Evolutionary conservation across 2,113 vertebrate genomes (phyloP).

Genomic region (Tylochromis polylepis): DNA sequence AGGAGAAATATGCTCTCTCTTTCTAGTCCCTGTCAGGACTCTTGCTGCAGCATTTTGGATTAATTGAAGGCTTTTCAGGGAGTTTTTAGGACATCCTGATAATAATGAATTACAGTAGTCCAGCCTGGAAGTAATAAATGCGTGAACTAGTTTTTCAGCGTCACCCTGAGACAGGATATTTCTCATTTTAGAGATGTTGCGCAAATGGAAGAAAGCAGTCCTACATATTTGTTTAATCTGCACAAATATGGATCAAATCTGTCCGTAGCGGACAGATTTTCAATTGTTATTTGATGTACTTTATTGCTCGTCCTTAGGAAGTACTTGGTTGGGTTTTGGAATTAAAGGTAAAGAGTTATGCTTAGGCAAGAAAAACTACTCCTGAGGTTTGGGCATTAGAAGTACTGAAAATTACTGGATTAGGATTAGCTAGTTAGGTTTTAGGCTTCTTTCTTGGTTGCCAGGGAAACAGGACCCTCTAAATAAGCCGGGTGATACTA

Average conservation of each 20-base stretch:
- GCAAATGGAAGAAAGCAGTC: accelerated
- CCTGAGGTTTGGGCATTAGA: not conserved
- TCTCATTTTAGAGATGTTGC: not conserved
- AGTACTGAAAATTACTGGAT: not conserved
- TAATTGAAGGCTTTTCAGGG: accelerated
- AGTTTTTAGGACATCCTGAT: not conserved
- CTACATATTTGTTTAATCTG: not conserved
- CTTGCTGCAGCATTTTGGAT: not conserved
- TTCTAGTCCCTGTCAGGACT: no score
- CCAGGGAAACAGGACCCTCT: not conserved
- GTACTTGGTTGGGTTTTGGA: not conserved
- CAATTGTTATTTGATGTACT: not conserved
- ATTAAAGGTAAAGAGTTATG: not conserved
- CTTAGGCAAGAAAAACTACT: not conserved
- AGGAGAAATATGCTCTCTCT: no score
- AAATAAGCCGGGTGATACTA: not conserved
- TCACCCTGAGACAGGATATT: not conserved
- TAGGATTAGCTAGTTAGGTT: not conserved
- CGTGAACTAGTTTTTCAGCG: not conserved
- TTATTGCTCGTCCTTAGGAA: not conserved
- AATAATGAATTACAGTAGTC: not conserved
- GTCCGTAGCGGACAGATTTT: not conserved
- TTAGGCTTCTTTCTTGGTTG: not conserved
- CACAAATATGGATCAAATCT: not conserved
- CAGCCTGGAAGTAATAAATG: not conserved